Percentiles rank a stretch among this genome's conserved stretches.
Conservation (phyloP, 2,113 vertebrate species). For the Anoplopoma fimbria region DNA sequence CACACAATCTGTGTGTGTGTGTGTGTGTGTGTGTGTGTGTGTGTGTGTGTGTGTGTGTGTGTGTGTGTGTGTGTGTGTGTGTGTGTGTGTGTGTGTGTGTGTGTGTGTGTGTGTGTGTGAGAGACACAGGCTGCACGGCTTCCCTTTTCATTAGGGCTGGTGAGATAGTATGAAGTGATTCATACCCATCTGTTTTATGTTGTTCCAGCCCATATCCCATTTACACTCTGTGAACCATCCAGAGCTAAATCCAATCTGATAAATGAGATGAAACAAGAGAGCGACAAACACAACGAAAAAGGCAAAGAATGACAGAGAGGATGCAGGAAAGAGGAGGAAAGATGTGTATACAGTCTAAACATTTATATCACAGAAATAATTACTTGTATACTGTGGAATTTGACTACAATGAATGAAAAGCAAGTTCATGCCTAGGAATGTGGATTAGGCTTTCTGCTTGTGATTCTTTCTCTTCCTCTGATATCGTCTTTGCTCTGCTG, state of each 20-base stretch:
- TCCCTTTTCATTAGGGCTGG: constrained; percentile 62
- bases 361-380: neutral
- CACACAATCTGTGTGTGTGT: constrained; percentile 27
- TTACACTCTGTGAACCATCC: constrained; percentile 56
- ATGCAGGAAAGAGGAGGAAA: neutral
- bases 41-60: constrained; percentile 1
- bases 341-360: neutral
- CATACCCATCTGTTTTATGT: constrained; percentile 71
- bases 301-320: neutral
- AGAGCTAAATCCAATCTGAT: constrained; percentile 51
- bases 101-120: neutral
- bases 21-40: constrained; percentile 6
- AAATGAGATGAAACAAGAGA: constrained; percentile 48
- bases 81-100: constrained; percentile 6
- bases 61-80: constrained; percentile 7
- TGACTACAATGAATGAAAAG: neutral
- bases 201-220: constrained; percentile 66
- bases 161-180: constrained; percentile 70
- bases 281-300: neutral
- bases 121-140: constrained; percentile 26
- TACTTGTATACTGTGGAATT: neutral
- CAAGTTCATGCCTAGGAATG: neutral
- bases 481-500: constrained; percentile 3
- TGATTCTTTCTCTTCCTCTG: neutral
- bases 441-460: neutral